phyloP scores from a whole-genome alignment of 2,113 vertebrate genomes.

The Dipodomys ordii region DNA sequence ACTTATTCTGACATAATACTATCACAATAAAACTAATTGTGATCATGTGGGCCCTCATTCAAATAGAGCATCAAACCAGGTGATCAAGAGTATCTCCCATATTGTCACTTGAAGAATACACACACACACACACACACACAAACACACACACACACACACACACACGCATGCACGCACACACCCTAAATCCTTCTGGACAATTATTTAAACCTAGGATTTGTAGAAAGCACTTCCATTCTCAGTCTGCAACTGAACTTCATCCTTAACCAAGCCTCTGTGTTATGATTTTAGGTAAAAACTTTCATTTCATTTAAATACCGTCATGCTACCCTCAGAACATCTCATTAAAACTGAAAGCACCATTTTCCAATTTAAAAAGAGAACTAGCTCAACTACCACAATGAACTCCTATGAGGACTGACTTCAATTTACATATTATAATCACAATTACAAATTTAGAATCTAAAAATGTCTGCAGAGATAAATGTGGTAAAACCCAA shows the following conservation, averaged over 20 bases:
- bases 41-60: not conserved
- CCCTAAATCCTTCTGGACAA: not conserved
- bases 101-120: not conserved
- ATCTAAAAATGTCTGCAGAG: conserved; percentile 8
- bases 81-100: not conserved
- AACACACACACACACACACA: not conserved
- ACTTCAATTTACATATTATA: not conserved
- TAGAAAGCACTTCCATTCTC: not conserved
- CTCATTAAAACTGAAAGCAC: not conserved
- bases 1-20: not conserved
- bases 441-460: not conserved
- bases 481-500: not conserved
- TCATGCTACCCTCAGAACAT: not conserved
- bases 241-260: not conserved
- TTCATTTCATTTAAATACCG: not conserved
- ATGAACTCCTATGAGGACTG: not conserved
- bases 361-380: not conserved
- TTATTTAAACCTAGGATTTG: not conserved
- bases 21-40: not conserved
- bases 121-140: accelerated
- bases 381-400: not conserved
- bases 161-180: too few species aligned
- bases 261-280: not conserved
- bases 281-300: not conserved
- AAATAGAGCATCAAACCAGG: not conserved